These are phyloP conservation scores for Pangasius djambal DNA, from an alignment of 2,797 vertebrate genomes.

Conservation along the genomic window DNA sequence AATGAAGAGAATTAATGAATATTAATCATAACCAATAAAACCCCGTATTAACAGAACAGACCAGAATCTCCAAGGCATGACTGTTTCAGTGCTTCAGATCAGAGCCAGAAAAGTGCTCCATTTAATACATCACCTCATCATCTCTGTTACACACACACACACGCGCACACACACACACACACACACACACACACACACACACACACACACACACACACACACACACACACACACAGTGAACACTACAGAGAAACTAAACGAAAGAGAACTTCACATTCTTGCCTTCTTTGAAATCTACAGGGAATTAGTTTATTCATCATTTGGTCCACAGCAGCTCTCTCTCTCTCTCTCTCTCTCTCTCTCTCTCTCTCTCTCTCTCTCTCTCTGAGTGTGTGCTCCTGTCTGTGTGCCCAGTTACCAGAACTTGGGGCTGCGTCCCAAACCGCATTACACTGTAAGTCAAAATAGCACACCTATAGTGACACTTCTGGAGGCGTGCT, in stretches of 20 bases:
- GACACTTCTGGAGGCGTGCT: not conserved
- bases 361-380: constrained; percentile 39
- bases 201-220: not conserved
- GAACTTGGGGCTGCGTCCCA: constrained; percentile 1
- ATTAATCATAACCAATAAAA: constrained; percentile 27
- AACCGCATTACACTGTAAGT: constrained; percentile 2
- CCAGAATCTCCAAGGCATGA: constrained; percentile 13
- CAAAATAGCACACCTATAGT: not conserved
- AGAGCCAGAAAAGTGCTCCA: constrained; percentile 51
- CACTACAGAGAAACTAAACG: constrained; percentile 34
- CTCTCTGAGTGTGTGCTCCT: not conserved
- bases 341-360: constrained; percentile 31
- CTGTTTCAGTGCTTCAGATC: constrained; percentile 45
- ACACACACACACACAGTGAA: constrained; percentile 13
- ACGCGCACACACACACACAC: not conserved
- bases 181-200: constrained; percentile 24
- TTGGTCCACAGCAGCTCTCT: constrained; percentile 51
- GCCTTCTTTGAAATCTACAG: constrained; percentile 54
- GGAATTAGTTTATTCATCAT: constrained; percentile 39
- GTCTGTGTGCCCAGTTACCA: not conserved
- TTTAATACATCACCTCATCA: constrained; percentile 35
- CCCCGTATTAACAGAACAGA: constrained; percentile 17
- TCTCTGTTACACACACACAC: constrained; percentile 29
- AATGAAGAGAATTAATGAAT: not conserved
- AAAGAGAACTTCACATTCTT: constrained; percentile 17